These are phyloP conservation scores for Papilio aristodemus DNA, from an alignment of 1,140 invertebrate species.

Conservation along the genomic window DNA sequence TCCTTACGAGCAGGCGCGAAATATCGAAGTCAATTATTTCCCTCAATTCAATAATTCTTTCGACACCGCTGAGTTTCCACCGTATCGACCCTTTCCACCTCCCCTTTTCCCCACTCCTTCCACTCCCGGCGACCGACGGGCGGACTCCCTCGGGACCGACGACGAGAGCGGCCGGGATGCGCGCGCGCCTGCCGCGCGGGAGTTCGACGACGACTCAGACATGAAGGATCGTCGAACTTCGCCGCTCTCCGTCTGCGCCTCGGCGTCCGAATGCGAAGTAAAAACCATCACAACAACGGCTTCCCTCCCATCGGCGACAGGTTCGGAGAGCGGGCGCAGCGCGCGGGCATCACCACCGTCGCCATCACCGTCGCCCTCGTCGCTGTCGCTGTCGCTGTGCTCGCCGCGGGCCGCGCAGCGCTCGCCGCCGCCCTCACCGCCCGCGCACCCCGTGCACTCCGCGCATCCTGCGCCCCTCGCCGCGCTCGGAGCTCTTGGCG, in stretches of 20 bases:
- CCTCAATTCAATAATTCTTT: slow-evolving; percentile 81
- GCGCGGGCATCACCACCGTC: slow-evolving; percentile 83
- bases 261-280: slow-evolving; percentile 88
- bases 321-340: slow-evolving; percentile 83
- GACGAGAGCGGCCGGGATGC: slow-evolving; percentile 85
- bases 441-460: slow-evolving; percentile 82
- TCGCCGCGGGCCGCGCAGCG: slow-evolving; percentile 89
- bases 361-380: slow-evolving; percentile 76
- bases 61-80: slow-evolving; percentile 80
- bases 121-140: slow-evolving; percentile 82
- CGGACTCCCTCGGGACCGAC: slow-evolving; percentile 82
- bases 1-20: slow-evolving; percentile 92
- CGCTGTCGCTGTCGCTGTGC: slow-evolving; percentile 82
- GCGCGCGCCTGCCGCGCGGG: slow-evolving; percentile 80
- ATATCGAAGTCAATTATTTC: slow-evolving; percentile 90
- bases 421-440: slow-evolving; percentile 88
- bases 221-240: slow-evolving; percentile 77
- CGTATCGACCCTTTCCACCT: slow-evolving; percentile 83
- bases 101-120: slow-evolving; percentile 81
- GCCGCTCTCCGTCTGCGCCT: slow-evolving; percentile 85
- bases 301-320: slow-evolving; percentile 81
- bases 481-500: slow-evolving; percentile 83
- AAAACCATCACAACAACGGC: slow-evolving; percentile 85
- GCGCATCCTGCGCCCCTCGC: slow-evolving; percentile 82
- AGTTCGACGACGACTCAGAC: slow-evolving; percentile 82